Percentiles rank a stretch among this genome's conserved stretches.
Evolutionary conservation across 2,888 invertebrate genomes (phyloP).

Genomic region (Coelopa pilipes): DNA sequence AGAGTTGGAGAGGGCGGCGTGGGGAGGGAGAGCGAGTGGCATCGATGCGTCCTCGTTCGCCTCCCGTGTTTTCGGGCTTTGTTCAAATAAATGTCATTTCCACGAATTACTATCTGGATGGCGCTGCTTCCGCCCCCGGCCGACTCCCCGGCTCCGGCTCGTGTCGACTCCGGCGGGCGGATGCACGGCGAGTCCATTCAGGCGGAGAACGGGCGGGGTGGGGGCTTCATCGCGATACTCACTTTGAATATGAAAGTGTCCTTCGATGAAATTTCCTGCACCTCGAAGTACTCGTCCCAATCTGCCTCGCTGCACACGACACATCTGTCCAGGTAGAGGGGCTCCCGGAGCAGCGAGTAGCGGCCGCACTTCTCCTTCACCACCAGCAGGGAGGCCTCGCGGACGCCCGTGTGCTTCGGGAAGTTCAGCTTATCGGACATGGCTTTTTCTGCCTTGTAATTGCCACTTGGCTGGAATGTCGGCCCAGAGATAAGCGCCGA

Average conservation of each 20-base stretch:
- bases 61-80: constrained; percentile 6
- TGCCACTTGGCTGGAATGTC: constrained; percentile 73
- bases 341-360: constrained; percentile 87
- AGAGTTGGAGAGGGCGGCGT: no score
- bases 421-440: constrained; percentile 75
- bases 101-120: constrained; percentile 23
- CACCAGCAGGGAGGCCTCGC: constrained; percentile 87
- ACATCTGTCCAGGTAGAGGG: constrained; percentile 89
- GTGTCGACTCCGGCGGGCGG: not conserved
- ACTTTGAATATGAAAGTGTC: constrained; percentile 96
- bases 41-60: constrained; percentile 9
- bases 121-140: constrained; percentile 28
- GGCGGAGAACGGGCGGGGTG: no score
- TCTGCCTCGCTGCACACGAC: constrained; percentile 89
- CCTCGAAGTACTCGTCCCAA: constrained; percentile 93
- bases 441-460: constrained; percentile 74
- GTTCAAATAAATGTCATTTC: constrained; percentile 33
- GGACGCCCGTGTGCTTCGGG: constrained; percentile 79
- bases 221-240: constrained; percentile 48
- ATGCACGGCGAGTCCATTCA: not conserved
- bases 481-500: constrained; percentile 1
- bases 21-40: no score
- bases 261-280: constrained; percentile 91
- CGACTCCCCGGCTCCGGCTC: not conserved
- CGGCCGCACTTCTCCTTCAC: constrained; percentile 91